Evolutionary conservation across 2,888 invertebrate genomes (phyloP), one percentile per base, ranked within the genome.

Genomic region (Brassicogethes aeneus): DNA sequence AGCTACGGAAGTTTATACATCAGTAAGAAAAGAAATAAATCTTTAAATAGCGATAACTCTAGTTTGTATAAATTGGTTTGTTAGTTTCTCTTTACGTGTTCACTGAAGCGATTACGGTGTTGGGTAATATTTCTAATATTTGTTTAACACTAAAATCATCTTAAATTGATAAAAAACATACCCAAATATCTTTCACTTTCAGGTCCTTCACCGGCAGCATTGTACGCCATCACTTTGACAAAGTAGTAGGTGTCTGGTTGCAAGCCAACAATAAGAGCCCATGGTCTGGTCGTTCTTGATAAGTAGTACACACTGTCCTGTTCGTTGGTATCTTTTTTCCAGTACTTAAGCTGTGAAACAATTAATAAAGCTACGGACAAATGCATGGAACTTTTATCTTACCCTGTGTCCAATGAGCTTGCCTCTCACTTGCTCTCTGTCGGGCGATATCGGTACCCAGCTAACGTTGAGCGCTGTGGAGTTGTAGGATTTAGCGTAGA

Each of bases 201-300:
- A 0, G 93, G 91, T 2, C 95, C 95, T 66, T 93, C 93, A 2
- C 96, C 96, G 2, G 95, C 96, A 0, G 87, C 80, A 71, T 96
- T 96, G 60, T 90, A 95, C 0, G 91, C 94, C 91, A 95, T 94
- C 2, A 90, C 69, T 73, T 92, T 90, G 1, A 96, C 91, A 57
- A 76, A 85, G 69, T 97, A 97, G 62, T 92, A 88, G 0, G 88
- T 92, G 64, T 95, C 86, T 0, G 94, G 91, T 56, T 88, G 82
- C 36, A 97, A 71, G 51, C 95, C 96, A 8, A 96, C 93, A 59
- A 97, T 88, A 2, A 93, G 72, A 1, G 94, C 90, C 82, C 87
- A 85, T 39, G 87, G 81, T 38, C 82, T 76, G 1, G 84, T 87
- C 1, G 85, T 85, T 45, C 92, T 77, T 7, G 91, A 92, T 40